Evolutionary conservation across 1,140 invertebrate genomes (phyloP), one percentile per base, ranked within the genome.

Genomic region (Lasioglossum baleicum): DNA sequence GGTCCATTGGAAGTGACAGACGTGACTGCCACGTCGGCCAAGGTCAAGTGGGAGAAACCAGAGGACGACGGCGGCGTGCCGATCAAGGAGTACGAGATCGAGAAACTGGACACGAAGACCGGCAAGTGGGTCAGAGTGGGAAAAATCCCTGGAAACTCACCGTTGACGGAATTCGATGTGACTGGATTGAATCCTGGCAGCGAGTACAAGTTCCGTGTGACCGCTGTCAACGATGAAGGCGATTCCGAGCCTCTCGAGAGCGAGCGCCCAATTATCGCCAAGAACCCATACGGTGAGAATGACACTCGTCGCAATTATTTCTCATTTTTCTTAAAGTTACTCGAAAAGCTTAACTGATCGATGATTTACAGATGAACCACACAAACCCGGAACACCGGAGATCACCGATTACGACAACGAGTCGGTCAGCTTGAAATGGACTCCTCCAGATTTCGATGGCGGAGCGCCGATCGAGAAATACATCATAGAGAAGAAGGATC

Each of bases 391-490:
- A 65, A 97, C 96, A 48, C 98, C 98, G 7, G 96, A 98, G 90
- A 96, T 99, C 31, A 95, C 95, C 6, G 98, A 99, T 90, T 98
- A 98, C 88, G 98, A 99, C 90, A 98, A 98, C 92, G 96, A 98
- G 89, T 97, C 97, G 80, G 97, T 98, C 0, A 97, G 97, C 78
- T 94, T 99, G 35, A 98, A 98, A 93, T 99, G 99, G 99, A 95
- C 96, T 1, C 94, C 97, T 20, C 99, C 99, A n/a, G 94, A 95
- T 67, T 95, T 93, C 78, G 99, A 99, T 92, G 99, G 99, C 77
- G 99, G 99, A 35, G 96, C 98, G 40, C 97, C 98, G 10, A 97
- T 99, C 88, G 97, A 97, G 87, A 98, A 99, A 93, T 99, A 99
- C 91, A 97, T 99, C 67, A 97, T 99, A 87, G 98, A 99, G 94